Percentiles rank a stretch among this genome's conserved stretches.
These are phyloP conservation scores for Calidris pygmaea DNA, from an alignment of 2,113 vertebrate genomes.

Conservation along the genomic window DNA sequence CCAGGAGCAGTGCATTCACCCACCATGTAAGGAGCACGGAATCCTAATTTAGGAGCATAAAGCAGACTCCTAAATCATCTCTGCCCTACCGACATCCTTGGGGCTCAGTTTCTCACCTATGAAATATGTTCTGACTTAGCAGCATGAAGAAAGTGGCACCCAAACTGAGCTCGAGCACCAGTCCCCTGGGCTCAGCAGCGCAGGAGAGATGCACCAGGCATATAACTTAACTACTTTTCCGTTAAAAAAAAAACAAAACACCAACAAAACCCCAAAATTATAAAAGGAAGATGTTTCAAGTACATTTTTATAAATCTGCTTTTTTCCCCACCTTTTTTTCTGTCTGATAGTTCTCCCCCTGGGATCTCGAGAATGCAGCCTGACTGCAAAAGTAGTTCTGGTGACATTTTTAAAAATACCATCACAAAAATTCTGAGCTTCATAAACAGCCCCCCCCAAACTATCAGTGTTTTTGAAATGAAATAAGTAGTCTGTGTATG, in stretches of 20 bases:
- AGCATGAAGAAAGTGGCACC: not conserved
- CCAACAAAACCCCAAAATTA: not conserved
- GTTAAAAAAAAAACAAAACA: not conserved
- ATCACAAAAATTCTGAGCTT: not conserved
- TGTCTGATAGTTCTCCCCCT: not conserved
- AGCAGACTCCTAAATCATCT: not conserved
- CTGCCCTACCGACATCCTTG: not conserved
- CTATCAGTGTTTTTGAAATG: not conserved
- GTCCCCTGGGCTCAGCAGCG: not conserved
- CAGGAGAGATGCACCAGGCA: not conserved
- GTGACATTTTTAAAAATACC: not conserved
- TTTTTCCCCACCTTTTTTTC: rapidly evolving
- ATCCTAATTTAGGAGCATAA: not conserved
- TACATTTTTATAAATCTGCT: not conserved
- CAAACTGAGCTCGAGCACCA: not conserved
- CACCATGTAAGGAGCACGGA: not conserved
- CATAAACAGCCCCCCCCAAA: not conserved
- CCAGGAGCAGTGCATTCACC: not conserved
- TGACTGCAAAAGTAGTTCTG: not conserved
- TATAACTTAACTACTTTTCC: not conserved
- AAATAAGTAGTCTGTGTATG: not conserved
- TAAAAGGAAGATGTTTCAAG: not conserved
- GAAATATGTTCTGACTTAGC: not conserved
- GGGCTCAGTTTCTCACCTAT: not conserved
- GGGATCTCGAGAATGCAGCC: not conserved